Conservation (phyloP, 1,140 invertebrate species). For the Doryteuthis pealeii region DNA sequence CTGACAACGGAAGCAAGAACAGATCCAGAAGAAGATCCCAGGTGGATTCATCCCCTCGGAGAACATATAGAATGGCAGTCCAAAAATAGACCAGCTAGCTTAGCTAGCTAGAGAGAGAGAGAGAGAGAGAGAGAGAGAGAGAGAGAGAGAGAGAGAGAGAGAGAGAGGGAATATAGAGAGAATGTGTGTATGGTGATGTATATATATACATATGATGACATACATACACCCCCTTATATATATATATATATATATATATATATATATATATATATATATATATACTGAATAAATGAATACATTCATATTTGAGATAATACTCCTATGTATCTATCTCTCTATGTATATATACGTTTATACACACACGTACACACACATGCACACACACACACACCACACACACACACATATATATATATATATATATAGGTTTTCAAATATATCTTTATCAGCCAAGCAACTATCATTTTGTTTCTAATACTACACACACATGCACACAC, state of each 20-base stretch:
- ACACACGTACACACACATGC: neutral
- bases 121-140: too few relatives aligned
- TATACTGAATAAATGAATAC: neutral
- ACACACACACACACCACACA: neutral
- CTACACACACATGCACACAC: neutral
- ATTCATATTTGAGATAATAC: neutral
- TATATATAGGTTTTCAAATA: neutral
- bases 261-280: neutral
- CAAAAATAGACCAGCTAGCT: too few relatives aligned
- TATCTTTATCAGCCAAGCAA: neutral
- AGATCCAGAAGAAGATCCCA: too few relatives aligned
- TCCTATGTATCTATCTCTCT: neutral
- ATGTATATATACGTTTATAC: neutral
- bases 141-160: too few relatives aligned
- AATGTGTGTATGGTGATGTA: neutral
- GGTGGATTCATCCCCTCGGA: too few relatives aligned
- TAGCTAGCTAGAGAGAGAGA: too few relatives aligned
- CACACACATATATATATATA: neutral
- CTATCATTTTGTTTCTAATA: neutral
- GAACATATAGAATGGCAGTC: too few relatives aligned
- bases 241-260: slow-evolving; percentile 4
- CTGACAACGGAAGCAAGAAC: too few relatives aligned
- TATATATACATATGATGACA: neutral
- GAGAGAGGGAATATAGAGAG: too few relatives aligned
- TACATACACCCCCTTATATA: neutral